Percentiles rank a stretch among this genome's conserved stretches.
Conservation (phyloP, 2,113 vertebrate genomes). For the Haemorhous mexicanus region DNA sequence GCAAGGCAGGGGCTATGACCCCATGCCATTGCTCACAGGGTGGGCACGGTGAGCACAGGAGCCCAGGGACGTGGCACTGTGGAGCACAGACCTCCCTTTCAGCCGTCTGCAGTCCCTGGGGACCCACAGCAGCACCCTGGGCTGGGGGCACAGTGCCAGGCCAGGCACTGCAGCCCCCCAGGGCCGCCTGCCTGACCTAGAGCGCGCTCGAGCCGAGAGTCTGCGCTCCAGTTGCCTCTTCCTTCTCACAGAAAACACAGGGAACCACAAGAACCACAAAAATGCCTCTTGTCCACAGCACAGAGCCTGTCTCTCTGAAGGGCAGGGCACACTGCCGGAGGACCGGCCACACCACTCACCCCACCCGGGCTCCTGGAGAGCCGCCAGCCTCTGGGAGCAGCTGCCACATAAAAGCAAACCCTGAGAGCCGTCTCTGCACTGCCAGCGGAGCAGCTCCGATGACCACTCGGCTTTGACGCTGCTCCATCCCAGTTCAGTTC, state of each 20-base stretch:
- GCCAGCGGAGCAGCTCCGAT: background rate
- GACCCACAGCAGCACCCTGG: background rate
- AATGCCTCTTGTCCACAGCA: background rate
- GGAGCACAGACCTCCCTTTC: rapidly evolving
- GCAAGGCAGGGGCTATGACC: background rate
- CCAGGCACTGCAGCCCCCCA: background rate
- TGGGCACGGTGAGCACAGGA: background rate
- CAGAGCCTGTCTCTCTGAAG: background rate
- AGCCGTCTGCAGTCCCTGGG: rapidly evolving
- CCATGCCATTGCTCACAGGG: rapidly evolving
- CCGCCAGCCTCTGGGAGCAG: conserved; percentile 30
- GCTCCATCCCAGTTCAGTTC: background rate
- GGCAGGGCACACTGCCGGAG: background rate
- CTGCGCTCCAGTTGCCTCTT: background rate
- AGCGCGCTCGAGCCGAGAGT: rapidly evolving
- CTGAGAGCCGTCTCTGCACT: background rate
- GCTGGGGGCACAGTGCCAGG: rapidly evolving
- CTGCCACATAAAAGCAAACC: conserved; percentile 55
- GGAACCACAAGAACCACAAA: conserved; percentile 42
- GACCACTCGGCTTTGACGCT: background rate
- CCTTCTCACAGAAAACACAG: conserved; percentile 12
- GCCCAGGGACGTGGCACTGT: rapidly evolving
- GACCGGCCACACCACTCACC: background rate
- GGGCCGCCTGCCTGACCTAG: rapidly evolving
- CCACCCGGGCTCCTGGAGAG: background rate